Evolutionary conservation across 2,797 vertebrate genomes (phyloP).

Genomic region (Acrossocheilus fasciatus): DNA sequence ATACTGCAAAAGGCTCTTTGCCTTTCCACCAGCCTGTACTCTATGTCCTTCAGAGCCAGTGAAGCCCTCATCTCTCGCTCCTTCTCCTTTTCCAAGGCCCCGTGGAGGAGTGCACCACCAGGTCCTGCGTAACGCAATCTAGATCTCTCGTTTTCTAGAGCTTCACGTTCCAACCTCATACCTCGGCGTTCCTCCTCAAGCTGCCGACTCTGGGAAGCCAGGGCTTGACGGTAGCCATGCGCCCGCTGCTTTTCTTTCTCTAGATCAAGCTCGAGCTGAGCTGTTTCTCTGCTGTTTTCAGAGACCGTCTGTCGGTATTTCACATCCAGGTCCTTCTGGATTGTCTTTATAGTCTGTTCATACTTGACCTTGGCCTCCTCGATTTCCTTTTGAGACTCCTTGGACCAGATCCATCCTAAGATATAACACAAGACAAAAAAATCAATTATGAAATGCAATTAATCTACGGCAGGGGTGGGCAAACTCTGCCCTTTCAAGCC

Average conservation of each 20-base stretch:
- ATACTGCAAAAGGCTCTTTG: conserved; percentile 91
- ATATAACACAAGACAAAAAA: background rate
- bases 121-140: conserved; percentile 76
- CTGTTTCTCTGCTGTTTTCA: conserved; percentile 82
- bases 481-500: no score
- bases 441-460: no score
- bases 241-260: conserved; percentile 92
- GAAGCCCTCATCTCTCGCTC: conserved; percentile 80
- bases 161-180: conserved; percentile 83
- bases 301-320: conserved; percentile 84
- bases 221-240: conserved; percentile 86
- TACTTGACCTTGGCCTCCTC: conserved; percentile 82
- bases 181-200: conserved; percentile 86
- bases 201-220: conserved; percentile 88
- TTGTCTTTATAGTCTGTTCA: conserved; percentile 73
- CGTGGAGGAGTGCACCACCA: conserved; percentile 72
- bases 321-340: conserved; percentile 85
- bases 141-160: conserved; percentile 81
- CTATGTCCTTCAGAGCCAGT: conserved; percentile 83
- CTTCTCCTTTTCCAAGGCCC: conserved; percentile 81
- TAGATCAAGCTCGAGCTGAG: conserved; percentile 88
- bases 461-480: no score
- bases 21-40: conserved; percentile 85
- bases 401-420: conserved; percentile 97
- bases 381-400: conserved; percentile 91